Percentiles rank a stretch among this genome's conserved stretches.
Evolutionary conservation across 2,113 vertebrate genomes (phyloP).

Genomic region (Atractosteus spatula): DNA sequence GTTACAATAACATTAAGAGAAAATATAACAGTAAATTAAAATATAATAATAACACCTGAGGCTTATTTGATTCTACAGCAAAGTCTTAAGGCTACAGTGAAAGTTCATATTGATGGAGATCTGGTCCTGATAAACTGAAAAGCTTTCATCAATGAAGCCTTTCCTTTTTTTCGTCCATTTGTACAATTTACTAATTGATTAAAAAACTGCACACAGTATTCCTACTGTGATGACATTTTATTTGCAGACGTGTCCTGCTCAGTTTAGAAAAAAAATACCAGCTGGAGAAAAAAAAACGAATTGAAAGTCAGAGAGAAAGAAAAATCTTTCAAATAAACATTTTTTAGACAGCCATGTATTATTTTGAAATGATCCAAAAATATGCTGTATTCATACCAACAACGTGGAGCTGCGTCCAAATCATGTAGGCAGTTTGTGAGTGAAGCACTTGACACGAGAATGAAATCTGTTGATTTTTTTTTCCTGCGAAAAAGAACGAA

Average conservation of each 20-base stretch:
- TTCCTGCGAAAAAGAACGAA: too few species aligned
- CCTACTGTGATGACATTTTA: constrained; percentile 60
- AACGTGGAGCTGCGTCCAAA: too few species aligned
- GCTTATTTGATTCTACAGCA: too few species aligned
- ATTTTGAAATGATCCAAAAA: too few species aligned
- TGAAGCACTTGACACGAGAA: too few species aligned
- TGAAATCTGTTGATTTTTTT: too few species aligned
- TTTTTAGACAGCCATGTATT: too few species aligned
- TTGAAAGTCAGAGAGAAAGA: background rate
- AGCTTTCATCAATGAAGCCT: constrained; percentile 59
- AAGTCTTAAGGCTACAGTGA: too few species aligned
- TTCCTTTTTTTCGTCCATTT: constrained; percentile 22
- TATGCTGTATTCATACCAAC: too few species aligned
- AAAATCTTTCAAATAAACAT: too few species aligned
- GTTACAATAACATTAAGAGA: background rate
- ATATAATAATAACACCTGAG: too few species aligned
- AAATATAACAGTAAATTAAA: background rate
- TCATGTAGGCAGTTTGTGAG: too few species aligned
- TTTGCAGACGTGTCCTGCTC: constrained; percentile 47
- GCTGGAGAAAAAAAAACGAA: constrained; percentile 36
- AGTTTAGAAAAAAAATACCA: constrained; percentile 42
- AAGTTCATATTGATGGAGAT: constrained; percentile 42
- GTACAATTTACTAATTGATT: constrained; percentile 57
- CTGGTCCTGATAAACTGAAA: constrained; percentile 55
- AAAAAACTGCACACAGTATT: constrained; percentile 44